Evolutionary conservation across 64 coral and sea anemone species (phyloP), one percentile per base, ranked within the genome.

Genomic region (Stichodactyla mertensii): DNA sequence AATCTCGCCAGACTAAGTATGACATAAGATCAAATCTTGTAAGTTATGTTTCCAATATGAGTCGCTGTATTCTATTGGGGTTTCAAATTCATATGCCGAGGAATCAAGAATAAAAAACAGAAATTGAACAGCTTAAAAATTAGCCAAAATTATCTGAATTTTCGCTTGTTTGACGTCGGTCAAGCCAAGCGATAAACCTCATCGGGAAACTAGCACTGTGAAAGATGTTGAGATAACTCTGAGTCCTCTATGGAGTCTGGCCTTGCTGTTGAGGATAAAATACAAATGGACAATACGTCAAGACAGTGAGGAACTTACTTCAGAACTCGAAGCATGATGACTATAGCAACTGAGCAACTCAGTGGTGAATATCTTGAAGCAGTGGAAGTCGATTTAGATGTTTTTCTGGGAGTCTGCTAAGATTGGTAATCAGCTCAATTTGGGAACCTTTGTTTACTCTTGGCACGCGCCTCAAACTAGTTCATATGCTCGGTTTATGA

Each of bases 311-410:
- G 9, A 52, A 81, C 78, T 81, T 81, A 81, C 78, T 81, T 81
- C 18, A 81, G 51, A 19, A 81, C 78, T 52, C 78, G 78, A 52
- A 81, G 78, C 78, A 81, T 81, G 15, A 18, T 54, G 78, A 58
- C 14, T 58, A 58, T 15, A 58, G 14, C 56, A 15, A 58, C 56
- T 15, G 69, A 26, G 11, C 24, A 74, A 6, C 4, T 1, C n/a
- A n/a, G n/a, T n/a, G n/a, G n/a, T 6, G n/a, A 36, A 74, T 8
- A 31, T 27, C 69, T 0, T 27, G 22, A 27, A 10, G 18, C 18
- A 45, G 3, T 45, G 62, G 1, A 5, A 66, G 22, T 22, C 62
- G 20, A 66, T 66, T 45, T 45, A 45, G 62, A n/a, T 66, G 57
- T 59, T 66, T 66, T n/a, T 0, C 18, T 22, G 62, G 36, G 12